Evolutionary conservation across 2,888 invertebrate species (phyloP), one percentile per base, ranked within the genome.

Genomic region (Criorhina ranunculi): DNA sequence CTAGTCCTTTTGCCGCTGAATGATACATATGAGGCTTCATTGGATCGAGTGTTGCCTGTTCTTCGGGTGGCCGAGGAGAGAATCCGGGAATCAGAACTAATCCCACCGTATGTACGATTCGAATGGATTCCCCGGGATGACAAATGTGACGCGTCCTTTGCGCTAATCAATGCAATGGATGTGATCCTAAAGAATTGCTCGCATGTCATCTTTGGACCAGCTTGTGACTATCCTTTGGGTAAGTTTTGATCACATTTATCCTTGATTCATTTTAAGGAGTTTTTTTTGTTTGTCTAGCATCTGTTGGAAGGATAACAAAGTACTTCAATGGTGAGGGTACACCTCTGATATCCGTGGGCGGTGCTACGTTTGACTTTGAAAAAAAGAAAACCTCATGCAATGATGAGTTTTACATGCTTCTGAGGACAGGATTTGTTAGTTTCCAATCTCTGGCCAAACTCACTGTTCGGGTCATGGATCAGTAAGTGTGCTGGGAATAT

Each of bases 161-260:
- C 95, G 0, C 94, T 95, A 62, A 94, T 95, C 60, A 93, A 94
- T 0, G 95, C 96, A 0, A 95, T 96, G 88, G 95, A 96, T 88
- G 95, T 95, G 1, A 95, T 95, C 89, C 94, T 93, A 11, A 92
- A 94, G 78, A 94, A 95, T 88, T 96, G 96, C 90, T 94, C 95
- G 0, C 95, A 96, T 88, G 94, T 96, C 0, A 95, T 96, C 88
- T 94, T 97, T 88, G 97, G 97, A 8, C 96, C 96, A 0, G 93
- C 95, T 0, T 97, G 97, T 88, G 97, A 97, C 89, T 96, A 95
- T 90, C 94, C 95, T 31, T 91, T 96, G 66, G 96, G 97, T 97
- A 92, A 94, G 95, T 93, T n/a, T n/a, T 35, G 8, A 12, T 3
- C 7, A 3, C 9, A 8, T 12, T 15, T 15, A 0, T 2, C 5